Conservation (phyloP, 2,797 vertebrate species). For the Peromyscus nudipes region DNA sequence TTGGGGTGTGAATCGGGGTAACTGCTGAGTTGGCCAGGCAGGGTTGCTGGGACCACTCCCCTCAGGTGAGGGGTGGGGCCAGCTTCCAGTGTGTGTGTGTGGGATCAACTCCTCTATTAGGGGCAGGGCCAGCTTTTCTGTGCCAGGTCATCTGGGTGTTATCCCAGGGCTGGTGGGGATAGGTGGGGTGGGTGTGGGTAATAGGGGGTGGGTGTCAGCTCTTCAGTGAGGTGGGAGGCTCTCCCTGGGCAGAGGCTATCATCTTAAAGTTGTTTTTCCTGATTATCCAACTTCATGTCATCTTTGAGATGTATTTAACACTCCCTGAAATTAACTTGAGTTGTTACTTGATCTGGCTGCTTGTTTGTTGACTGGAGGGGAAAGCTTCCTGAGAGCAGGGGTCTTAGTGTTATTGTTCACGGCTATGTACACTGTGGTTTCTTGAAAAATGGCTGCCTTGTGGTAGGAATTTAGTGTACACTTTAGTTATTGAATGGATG, state of each 20-base stretch:
- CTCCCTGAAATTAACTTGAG: not conserved
- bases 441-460: not conserved
- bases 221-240: too few species aligned
- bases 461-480: not conserved
- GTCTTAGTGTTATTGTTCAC: not conserved
- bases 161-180: too few species aligned
- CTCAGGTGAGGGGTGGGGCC: too few species aligned
- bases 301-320: not conserved
- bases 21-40: too few species aligned
- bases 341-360: not conserved
- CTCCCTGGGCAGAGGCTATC: not conserved
- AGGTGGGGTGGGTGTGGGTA: too few species aligned
- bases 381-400: not conserved
- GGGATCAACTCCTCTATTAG: too few species aligned
- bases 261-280: constrained; percentile 1
- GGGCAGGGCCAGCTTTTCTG: too few species aligned
- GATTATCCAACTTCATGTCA: not conserved
- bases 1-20: too few species aligned
- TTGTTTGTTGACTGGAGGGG: not conserved
- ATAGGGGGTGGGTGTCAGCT: too few species aligned
- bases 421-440: not conserved
- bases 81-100: too few species aligned
- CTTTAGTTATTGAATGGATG: constrained; percentile 12
- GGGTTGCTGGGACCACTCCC: too few species aligned
- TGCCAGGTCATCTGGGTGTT: too few species aligned